Base-by-base conservation (phyloP, 2,888 invertebrate genomes). In the Julus scandinavius region DNA sequence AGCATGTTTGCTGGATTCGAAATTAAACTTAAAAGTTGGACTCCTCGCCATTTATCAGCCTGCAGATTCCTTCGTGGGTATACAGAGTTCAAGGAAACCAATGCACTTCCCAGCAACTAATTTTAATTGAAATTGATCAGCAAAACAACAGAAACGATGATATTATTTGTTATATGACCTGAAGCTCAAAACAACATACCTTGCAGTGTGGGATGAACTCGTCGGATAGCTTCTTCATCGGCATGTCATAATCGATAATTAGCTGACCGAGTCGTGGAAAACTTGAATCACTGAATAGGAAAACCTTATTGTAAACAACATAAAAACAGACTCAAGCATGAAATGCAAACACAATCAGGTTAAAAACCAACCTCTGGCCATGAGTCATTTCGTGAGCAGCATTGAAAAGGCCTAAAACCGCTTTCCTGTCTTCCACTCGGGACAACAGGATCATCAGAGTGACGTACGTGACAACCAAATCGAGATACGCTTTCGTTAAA, bases 391-490 rank as follows among this genome's bases (percentile, higher is more conserved):
- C 99, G 93, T 98, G 97, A 4, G 99, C 99, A 84, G 97, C 98
- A 93, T 99, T 99, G 92, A 98, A 99, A 29, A 99, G 94, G 0
- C 99, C 99, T 85, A 99, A 93, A 0, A 99, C 99, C 0, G 98
- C 97, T 93, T 99, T 99, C 15, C 99, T 94, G 92, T 99, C 99
- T 92, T 99, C 99, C 0, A 99, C 99, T 91, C 98, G 94, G 0
- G 99, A 99, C n/a, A 99, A 93, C 17, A 99, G 93, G 89, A 99
- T 97, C 99, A 99, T 99, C 58, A 99, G 93, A 6, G 97, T 96
- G 0, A 98, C 96, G 92, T 99, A 99, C 0, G 97, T 98, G 2
- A 96, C 95, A 6, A 99, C 97, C 89, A 99, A 94, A 92, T 99
- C 99, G 90, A 99, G 93, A 92, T 99, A 99, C 90, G 96, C 96